Base-by-base conservation (phyloP, 2,888 invertebrate genomes). In the Scaptodrosophila latifasciaeformis region DNA sequence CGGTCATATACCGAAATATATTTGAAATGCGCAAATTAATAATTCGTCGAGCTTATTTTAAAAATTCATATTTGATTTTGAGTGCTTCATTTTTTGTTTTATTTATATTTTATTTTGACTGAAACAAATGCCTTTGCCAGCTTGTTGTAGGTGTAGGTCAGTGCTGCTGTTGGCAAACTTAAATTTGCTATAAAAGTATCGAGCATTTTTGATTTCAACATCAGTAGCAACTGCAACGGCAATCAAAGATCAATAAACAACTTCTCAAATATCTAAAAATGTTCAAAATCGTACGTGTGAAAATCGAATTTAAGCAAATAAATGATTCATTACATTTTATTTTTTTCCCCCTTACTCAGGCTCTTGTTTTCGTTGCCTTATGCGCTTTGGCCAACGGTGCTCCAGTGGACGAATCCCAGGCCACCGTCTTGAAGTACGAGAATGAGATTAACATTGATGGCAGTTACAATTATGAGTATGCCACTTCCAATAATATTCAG, bases 401-500 rank as follows among this genome's bases (percentile, higher is more conserved):
- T 46, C 81, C 81, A 5, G 65, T 48, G 0, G 83, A 83, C 44
- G 67, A 66, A 5, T 63, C 82, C 3, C 54, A 62, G 13, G 84
- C 82, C 0, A 54, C 67, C 0, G 68, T 76, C 19, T 52, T 67
- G 9, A 76, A 69, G 30, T 81, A 78, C 31, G 65, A 50, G 10
- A 78, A 65, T 19, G 55, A 78, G 44, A 50, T 82, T 1, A 70
- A 76, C 40, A 48, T 58, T 5, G 90, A 90, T 58, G 82, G 86
- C 2, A 66, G 78, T 9, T 90, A 84, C 84, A 54, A 72, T 0
- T 89, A 83, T 76, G 50, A 54, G 2, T 91, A 82, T 66, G 86
- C 88, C 57, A 90, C 91, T 61, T 87, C 86, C 12, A 91, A 91
- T 67, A 90, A 90, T 12, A 91, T 91, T 74, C 35, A 77, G 0